Evolutionary conservation across 2,113 vertebrate genomes (phyloP).

Genomic region (Lonchura striata): DNA sequence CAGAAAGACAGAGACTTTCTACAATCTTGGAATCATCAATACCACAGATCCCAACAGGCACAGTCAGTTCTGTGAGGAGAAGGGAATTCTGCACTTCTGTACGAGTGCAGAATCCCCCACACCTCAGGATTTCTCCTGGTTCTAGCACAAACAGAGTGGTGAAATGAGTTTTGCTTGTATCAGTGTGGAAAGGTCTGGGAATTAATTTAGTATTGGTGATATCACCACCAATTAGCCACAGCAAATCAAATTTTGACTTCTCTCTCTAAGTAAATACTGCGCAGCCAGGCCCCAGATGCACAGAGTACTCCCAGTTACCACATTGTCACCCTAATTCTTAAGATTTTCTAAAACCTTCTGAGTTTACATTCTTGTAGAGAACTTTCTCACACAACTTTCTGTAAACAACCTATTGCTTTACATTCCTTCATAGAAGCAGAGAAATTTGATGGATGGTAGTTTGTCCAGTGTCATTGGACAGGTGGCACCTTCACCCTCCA

Average conservation of each 20-base stretch:
- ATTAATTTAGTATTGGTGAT: neutral
- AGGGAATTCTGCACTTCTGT: neutral
- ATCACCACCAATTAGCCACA: neutral
- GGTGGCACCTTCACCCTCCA: too few relatives aligned
- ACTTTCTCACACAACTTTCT: too few relatives aligned
- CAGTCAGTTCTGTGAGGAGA: accelerated
- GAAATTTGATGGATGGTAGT: too few relatives aligned
- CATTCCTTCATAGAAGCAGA: too few relatives aligned
- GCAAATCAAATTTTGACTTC: neutral
- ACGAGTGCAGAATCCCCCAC: accelerated
- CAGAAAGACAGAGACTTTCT: too few relatives aligned
- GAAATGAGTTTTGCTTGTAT: neutral
- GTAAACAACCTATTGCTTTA: too few relatives aligned
- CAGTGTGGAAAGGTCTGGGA: neutral
- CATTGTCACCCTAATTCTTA: too few relatives aligned
- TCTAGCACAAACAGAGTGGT: neutral
- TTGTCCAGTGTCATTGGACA: too few relatives aligned
- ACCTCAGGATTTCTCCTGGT: accelerated
- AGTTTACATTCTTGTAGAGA: too few relatives aligned
- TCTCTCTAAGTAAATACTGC: neutral
- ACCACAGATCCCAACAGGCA: too few relatives aligned
- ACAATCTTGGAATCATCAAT: too few relatives aligned
- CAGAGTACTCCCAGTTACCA: neutral
- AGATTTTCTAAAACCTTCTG: too few relatives aligned
- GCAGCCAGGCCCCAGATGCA: neutral